Base-by-base conservation (phyloP, 2,888 invertebrate genomes). In the Hymenopus coronatus region DNA sequence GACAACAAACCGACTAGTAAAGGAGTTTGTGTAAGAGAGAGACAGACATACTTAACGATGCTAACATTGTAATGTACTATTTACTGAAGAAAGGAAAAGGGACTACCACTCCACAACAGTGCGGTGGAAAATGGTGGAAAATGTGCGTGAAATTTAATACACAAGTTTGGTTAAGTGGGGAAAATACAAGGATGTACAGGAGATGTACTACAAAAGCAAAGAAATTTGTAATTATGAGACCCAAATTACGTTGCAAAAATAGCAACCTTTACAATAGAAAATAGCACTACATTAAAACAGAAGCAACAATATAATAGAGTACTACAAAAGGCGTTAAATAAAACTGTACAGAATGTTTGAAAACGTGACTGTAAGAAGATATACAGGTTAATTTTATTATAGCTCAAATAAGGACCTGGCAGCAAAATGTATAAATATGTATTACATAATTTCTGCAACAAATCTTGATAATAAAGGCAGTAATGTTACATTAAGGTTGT, bases 1-100 rank as follows among this genome's bases (percentile, higher is more conserved):
- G 87, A 89, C 85, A 89, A 87, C 88, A 90, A 90, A 88, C 70
- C 88, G 89, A 88, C 89, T 88, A 89, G 85, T 89, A 89, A 85
- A 82, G 87, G 81, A 85, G 88, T 83, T 86, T 33, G 87, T 82
- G 87, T 88, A 33, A 87, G 84, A 89, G 85, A 89, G 84, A 88
- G 70, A 83, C 25, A 89, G 88, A 87, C n/a, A 89, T 82, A 87
- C 25, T 83, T 84, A 40, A 40, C 6, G 54, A 14, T 54, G 54
- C 15, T 20, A 54, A 54, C 54, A 54, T 20, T 20, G n/a, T n/a
- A 54, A 28, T 27, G 27, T 7, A 33, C 33, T 33, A 27, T 46
- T 27, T 15, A 33, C 33, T 54, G 28, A 70, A 40, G 85, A 85
- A 85, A 85, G 54, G 54, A 25, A 25, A 20, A 70, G 25, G 15